Conservation (phyloP, 2,797 vertebrate species). For the Pipistrellus pygmaeus region DNA sequence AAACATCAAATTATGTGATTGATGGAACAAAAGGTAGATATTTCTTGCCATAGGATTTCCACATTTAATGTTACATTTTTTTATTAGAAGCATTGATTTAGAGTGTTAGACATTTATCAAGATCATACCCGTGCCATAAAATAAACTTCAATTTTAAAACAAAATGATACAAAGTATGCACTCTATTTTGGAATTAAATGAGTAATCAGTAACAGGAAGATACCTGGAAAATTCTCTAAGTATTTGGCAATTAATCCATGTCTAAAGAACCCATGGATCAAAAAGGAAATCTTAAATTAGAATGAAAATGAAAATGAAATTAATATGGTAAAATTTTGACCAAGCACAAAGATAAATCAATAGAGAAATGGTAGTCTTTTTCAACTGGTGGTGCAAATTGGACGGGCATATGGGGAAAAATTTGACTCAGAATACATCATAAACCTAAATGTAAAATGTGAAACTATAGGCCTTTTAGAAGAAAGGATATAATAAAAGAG, state of each 20-base stretch:
- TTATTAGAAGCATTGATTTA: not conserved
- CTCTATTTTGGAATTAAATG: constrained; percentile 36
- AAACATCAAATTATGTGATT: constrained; percentile 31
- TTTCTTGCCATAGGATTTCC: constrained; percentile 52
- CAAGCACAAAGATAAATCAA: not conserved
- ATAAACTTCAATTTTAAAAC: not conserved
- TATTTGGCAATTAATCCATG: constrained; percentile 35
- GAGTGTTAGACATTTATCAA: constrained; percentile 15
- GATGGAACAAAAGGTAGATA: not conserved
- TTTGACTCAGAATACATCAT: not conserved
- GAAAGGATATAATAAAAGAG: not conserved
- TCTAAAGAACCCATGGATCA: not conserved
- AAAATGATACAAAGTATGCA: not conserved
- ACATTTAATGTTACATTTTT: constrained; percentile 29
- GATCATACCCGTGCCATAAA: not conserved
- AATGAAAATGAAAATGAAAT: constrained; percentile 49
- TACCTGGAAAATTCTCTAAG: constrained; percentile 11
- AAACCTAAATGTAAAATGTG: constrained; percentile 2
- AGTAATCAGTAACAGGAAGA: not conserved
- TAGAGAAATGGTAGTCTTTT: not conserved
- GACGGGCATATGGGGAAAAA: not conserved
- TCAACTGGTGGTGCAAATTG: not conserved
- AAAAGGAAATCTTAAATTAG: not conserved
- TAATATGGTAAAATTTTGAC: not conserved
- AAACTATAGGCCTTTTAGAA: not conserved